These are phyloP conservation scores for Neuroterus valhalla DNA, from an alignment of 1,140 invertebrate species.

Conservation along the genomic window DNA sequence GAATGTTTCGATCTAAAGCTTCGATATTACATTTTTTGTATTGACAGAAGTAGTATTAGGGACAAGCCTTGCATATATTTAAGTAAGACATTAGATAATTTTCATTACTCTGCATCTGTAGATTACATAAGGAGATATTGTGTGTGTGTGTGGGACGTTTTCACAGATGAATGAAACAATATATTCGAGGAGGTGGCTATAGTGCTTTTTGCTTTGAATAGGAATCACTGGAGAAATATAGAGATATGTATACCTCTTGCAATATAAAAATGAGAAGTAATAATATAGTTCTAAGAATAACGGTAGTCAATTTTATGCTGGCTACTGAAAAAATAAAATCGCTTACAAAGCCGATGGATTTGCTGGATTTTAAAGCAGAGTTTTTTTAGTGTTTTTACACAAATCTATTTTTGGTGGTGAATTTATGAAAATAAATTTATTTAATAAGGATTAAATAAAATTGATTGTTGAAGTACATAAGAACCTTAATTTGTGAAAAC, in stretches of 20 bases:
- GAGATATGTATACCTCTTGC: background rate
- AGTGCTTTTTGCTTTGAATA: background rate
- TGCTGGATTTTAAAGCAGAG: too few relatives aligned
- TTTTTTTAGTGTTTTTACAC: too few relatives aligned
- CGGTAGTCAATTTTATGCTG: background rate
- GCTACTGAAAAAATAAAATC: background rate
- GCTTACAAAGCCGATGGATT: background rate
- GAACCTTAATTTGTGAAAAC: too few relatives aligned
- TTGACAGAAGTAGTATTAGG: background rate
- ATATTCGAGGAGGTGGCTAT: background rate
- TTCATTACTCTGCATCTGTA: background rate
- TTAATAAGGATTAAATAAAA: too few relatives aligned
- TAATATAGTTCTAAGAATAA: background rate
- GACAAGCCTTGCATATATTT: background rate
- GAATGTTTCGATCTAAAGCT: too few relatives aligned
- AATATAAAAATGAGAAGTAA: background rate
- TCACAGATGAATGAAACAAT: constrained; percentile 3
- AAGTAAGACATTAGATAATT: background rate
- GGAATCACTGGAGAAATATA: background rate
- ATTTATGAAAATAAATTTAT: too few relatives aligned
- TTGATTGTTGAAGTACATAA: too few relatives aligned
- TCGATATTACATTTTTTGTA: too few relatives aligned
- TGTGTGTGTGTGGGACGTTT: background rate
- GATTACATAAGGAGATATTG: background rate
- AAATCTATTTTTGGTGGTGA: too few relatives aligned